Conservation (phyloP, 2,113 vertebrate genomes). For the Cettia cetti region DNA sequence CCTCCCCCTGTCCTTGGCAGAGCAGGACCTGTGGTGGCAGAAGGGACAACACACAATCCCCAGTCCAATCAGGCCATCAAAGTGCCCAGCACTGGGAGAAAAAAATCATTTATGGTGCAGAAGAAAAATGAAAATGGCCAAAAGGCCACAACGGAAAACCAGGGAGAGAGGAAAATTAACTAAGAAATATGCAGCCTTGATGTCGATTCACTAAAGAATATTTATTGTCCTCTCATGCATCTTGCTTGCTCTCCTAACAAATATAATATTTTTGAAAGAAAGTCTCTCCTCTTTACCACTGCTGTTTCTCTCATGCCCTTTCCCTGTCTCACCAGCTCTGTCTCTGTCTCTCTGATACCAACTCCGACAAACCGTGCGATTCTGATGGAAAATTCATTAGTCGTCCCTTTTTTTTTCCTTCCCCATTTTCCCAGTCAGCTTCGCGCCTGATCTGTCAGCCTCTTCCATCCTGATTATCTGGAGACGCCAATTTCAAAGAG, state of each 20-base stretch:
- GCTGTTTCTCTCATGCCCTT: slow-evolving; percentile 53
- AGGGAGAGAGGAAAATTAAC: slow-evolving; percentile 30
- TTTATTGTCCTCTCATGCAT: slow-evolving; percentile 28
- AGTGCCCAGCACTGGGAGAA: not conserved
- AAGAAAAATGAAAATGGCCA: not conserved
- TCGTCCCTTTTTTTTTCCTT: slow-evolving; percentile 39
- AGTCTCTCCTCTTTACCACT: not conserved
- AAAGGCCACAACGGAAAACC: not conserved
- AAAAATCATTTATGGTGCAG: not conserved
- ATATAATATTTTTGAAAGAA: slow-evolving; percentile 53
- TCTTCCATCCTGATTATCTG: slow-evolving; percentile 99
- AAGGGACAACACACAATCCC: not conserved
- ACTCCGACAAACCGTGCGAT: slow-evolving; percentile 67
- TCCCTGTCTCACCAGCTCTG: slow-evolving; percentile 70
- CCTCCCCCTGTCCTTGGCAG: not conserved
- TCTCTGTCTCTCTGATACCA: slow-evolving; percentile 68
- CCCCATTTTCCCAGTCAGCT: slow-evolving; percentile 81
- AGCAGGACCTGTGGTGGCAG: not conserved
- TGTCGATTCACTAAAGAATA: not conserved
- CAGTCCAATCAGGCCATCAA: fast-evolving
- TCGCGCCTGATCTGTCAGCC: slow-evolving; percentile 90
- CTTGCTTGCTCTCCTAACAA: slow-evolving; percentile 62
- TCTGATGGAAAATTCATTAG: slow-evolving; percentile 83
- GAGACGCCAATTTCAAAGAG: slow-evolving; percentile 99
- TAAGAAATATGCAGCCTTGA: not conserved